A percentile compares a stretch with the other conserved stretches of the same genome.
Conservation (phyloP, 2,113 vertebrate species). For the Mesocricetus auratus region DNA sequence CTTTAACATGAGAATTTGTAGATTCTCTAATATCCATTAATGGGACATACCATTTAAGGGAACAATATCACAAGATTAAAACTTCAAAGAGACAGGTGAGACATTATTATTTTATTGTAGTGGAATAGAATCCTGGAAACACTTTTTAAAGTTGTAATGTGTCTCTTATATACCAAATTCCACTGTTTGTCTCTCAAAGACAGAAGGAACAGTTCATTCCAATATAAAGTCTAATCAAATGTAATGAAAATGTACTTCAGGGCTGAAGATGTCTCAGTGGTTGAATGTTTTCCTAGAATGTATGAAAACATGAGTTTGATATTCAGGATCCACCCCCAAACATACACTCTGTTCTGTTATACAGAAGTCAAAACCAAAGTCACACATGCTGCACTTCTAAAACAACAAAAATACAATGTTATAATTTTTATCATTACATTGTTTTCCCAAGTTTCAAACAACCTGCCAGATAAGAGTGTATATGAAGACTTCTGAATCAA, state of each 20-base stretch:
- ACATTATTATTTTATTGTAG: not conserved
- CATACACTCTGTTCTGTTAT: not conserved
- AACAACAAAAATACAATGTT: slow-evolving; percentile 21
- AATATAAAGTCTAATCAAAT: slow-evolving; percentile 58
- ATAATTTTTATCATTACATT: not conserved
- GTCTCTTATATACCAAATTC: slow-evolving; percentile 39
- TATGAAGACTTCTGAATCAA: not conserved
- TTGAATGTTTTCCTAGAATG: not conserved
- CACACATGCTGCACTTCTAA: slow-evolving; percentile 37
- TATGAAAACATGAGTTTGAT: not conserved
- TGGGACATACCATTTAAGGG: slow-evolving; percentile 30
- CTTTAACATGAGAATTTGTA: not conserved
- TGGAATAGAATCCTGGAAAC: slow-evolving; percentile 42
- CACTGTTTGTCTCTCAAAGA: slow-evolving; percentile 37
- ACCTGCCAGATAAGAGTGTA: not conserved
- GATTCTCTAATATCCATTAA: slow-evolving; percentile 42
- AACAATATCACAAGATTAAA: slow-evolving; percentile 39
- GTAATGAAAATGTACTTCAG: not conserved
- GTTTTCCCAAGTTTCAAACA: slow-evolving; percentile 49
- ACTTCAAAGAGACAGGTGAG: slow-evolving; percentile 35
- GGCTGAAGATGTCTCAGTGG: not conserved
- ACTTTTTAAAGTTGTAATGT: not conserved
- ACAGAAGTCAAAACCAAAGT: slow-evolving; percentile 12
- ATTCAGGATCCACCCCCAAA: not conserved
- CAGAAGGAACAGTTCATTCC: not conserved